Base-by-base conservation (phyloP, 2,113 vertebrate species). In the Rhipidura dahli region DNA sequence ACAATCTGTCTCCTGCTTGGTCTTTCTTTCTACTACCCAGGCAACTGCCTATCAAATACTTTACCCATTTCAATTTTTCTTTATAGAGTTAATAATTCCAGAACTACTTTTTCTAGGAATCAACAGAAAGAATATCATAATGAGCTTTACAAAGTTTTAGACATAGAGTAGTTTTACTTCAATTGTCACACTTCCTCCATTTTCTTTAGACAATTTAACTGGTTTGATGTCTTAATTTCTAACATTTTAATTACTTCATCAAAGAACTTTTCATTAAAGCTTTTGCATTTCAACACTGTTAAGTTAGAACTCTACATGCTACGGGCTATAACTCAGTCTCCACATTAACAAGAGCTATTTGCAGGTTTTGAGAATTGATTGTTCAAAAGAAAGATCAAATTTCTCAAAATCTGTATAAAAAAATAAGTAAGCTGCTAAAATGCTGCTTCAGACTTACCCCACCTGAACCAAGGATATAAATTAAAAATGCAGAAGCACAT, bases 181-280 rank as follows among this genome's bases (percentile, higher is more conserved):
- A 47, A 37, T 90, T 89, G 70, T 54, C 51, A 86, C n/a, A 40
- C 19, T 54, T 71, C 35, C 68, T 70, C 42, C 50, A 6, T 83
- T 83, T 83, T 49, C 71, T 87, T 77, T 49, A 91, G 37, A 84
- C 44, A 84, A 40, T 15, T 12, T 49, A 82, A 57, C 61, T 65
- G 45, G 73, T 72, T 89, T 87, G 72, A 94, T 89, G 69, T 85
- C 60, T 87, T 89, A 45, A 91, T 89, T 93, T 88, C 89, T 76
- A 86, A 40, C 37, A 66, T 68, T 94, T 90, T 77, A 93, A 93
- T 95, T 91, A 90, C 30, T 80, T 88, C 51, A 91, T 87, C 82
- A 83, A 92, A 95, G 49, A 88, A 81, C 15, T 83, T 78, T 64
- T 66, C 64, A 77, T 81, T 88, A 90, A 93, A 92, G 72, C 40